These are phyloP conservation scores for Eulemur rufifrons DNA, from an alignment of 2,113 vertebrate species.

Conservation along the genomic window DNA sequence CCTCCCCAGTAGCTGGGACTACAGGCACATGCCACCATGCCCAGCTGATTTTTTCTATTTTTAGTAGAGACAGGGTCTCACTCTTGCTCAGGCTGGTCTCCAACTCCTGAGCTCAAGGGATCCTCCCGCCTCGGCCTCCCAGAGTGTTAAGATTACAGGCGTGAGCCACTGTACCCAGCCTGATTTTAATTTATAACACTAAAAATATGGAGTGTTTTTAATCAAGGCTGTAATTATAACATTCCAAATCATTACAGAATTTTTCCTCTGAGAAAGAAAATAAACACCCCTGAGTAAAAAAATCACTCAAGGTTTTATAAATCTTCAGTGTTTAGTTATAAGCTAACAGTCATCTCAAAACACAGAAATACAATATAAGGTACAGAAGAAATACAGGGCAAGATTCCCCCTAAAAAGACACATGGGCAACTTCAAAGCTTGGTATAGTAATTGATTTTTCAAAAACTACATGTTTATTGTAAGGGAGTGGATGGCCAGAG, in stretches of 20 bases:
- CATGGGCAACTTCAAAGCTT: background rate
- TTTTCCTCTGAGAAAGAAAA: conserved; percentile 37
- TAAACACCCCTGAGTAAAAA: background rate
- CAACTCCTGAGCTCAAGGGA: too few relatives aligned
- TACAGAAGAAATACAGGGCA: conserved; percentile 6
- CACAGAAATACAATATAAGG: background rate
- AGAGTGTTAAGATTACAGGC: too few relatives aligned
- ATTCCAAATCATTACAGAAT: background rate
- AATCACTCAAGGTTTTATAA: background rate
- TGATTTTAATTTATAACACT: background rate
- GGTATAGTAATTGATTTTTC: background rate
- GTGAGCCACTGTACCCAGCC: background rate
- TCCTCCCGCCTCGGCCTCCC: too few relatives aligned
- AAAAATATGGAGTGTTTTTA: background rate
- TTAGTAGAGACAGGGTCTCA: too few relatives aligned
- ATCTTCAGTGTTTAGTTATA: conserved; percentile 5
- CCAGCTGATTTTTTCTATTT: too few relatives aligned
- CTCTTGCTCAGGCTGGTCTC: too few relatives aligned
- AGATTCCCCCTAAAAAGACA: background rate
- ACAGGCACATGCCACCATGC: too few relatives aligned
- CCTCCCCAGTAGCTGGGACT: too few relatives aligned
- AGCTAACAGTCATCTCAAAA: background rate
- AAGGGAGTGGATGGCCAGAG: background rate
- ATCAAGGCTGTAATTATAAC: background rate
- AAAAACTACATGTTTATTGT: background rate